A percentile compares a stretch with the other conserved stretches of the same genome.
These are phyloP conservation scores for Amyelois transitella DNA, from an alignment of 1,140 invertebrate species.

Conservation along the genomic window DNA sequence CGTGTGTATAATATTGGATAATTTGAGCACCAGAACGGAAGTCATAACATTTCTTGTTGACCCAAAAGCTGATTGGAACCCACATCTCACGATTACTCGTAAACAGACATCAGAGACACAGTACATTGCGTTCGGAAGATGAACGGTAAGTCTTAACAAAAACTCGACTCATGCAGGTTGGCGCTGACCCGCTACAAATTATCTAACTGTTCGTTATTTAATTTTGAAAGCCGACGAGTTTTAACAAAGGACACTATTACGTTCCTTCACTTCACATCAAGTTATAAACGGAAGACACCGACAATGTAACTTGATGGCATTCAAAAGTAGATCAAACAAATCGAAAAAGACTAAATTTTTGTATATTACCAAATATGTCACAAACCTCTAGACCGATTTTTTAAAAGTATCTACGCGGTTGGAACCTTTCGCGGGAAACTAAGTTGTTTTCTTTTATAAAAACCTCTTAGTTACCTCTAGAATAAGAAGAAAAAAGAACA, in stretches of 20 bases:
- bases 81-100: conserved; percentile 25
- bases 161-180: conserved; percentile 22
- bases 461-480: too few species aligned
- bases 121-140: conserved; percentile 7
- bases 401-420: too few species aligned
- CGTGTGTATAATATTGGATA: not conserved
- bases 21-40: conserved; percentile 7
- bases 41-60: conserved; percentile 16
- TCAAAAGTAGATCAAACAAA: too few species aligned
- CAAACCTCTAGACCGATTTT: too few species aligned
- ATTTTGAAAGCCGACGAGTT: conserved; percentile 30
- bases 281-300: not conserved
- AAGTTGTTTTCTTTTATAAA: too few species aligned
- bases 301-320: too few species aligned
- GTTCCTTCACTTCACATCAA: conserved; percentile 24
- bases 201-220: conserved; percentile 42
- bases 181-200: conserved; percentile 32
- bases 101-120: conserved; percentile 14
- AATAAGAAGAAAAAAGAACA: too few species aligned
- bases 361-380: too few species aligned
- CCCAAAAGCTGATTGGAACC: conserved; percentile 27
- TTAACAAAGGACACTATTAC: conserved; percentile 34
- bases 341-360: too few species aligned
- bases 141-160: conserved; percentile 38
- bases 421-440: too few species aligned